Conservation (phyloP, 30 jellyfish, hydroid and myxozoan genomes). For the Cassiopea andromeda region DNA sequence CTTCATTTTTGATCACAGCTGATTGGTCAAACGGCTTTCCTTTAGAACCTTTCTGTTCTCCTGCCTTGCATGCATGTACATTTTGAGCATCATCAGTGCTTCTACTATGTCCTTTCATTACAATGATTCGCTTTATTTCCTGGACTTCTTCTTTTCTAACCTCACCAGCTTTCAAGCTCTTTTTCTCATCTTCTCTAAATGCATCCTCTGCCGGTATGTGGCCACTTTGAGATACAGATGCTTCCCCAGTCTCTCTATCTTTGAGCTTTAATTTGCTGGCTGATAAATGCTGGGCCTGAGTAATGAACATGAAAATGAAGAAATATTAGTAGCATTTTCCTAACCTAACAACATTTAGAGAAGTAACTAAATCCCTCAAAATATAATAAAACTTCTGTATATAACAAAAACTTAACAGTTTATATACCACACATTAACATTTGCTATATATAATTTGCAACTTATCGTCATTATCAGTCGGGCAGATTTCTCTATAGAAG, state of each 20-base stretch:
- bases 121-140: constrained; percentile 17
- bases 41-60: constrained; percentile 24
- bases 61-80: constrained; percentile 8
- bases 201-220: constrained; percentile 6
- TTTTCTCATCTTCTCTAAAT: constrained; percentile 14
- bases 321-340: no score
- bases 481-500: neutral
- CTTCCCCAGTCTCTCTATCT: constrained; percentile 31
- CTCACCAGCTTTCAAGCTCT: constrained; percentile 16
- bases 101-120: constrained; percentile 29
- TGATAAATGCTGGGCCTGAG: constrained; percentile 58
- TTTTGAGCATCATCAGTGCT: constrained; percentile 10
- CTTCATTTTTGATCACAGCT: constrained; percentile 16
- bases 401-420: no score
- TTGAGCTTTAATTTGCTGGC: constrained; percentile 39
- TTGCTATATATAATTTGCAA: neutral
- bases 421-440: neutral
- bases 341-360: neutral
- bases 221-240: constrained; percentile 13
- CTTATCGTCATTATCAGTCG: neutral
- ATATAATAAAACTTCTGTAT: no score
- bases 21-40: constrained; percentile 3
- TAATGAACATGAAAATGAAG: neutral
- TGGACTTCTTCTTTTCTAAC: constrained; percentile 34
- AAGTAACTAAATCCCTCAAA: no score